Base-by-base conservation (phyloP, 2,888 invertebrate genomes). In the Hemithea aestivaria region DNA sequence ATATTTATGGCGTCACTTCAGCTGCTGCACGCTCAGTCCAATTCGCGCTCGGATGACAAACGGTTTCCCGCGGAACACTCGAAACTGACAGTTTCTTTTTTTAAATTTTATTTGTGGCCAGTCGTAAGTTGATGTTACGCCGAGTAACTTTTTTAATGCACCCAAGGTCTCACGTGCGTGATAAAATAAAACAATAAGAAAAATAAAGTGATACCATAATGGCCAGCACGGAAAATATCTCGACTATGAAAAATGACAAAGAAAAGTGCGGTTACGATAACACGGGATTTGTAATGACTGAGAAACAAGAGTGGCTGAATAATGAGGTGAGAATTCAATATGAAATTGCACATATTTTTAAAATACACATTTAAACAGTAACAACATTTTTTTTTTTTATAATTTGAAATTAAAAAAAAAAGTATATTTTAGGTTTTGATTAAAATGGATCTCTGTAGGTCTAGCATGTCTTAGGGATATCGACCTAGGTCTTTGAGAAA, bases 201-300 rank as follows among this genome's bases (percentile, higher is more conserved):
- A 23, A 30, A 26, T 25, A 12, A 25, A 31, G 26, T 25, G 12
- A 39, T 11, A 22, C 7, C 4, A 21, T 27, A 31, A 34, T 16
- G 32, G 27, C 8, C 10, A 27, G 6, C 6, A 48, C 41, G 48
- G 51, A 53, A 20, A 61, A 55, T 53, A 54, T 60, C 27, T 46
- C 51, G 12, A 54, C 40, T 10, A 24, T 27, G 42, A 68, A 62
- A 59, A 63, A 62, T 55, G 56, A 62, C 21, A 65, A 65, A 37
- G 68, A 68, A 33, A 73, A 70, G 46, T 59, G 64, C 54, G 65
- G 73, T 40, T 81, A 75, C 42, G 78, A 79, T 46, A 85, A 85
- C 53, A 62, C 72, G 6, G 87, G 72, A 27, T 85, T 78, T 59
- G 72, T 76, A 48, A 62, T 76, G 61, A 68, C 76, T 2, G 85